Evolutionary conservation across 2,113 vertebrate genomes (phyloP).

Genomic region (Phainopepla nitens): DNA sequence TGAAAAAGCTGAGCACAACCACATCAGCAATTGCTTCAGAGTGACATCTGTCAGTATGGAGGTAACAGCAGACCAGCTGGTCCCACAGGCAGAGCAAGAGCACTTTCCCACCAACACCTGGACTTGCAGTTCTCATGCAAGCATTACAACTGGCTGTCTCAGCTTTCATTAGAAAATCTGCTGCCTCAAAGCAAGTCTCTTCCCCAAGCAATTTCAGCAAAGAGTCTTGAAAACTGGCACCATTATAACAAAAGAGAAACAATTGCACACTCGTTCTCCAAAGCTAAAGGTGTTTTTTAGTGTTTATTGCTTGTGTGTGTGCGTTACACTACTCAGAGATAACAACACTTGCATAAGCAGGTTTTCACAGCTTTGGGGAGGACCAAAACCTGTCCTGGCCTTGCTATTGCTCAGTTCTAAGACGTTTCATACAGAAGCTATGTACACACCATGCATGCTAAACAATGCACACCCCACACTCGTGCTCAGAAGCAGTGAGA

Average conservation of each 20-base stretch:
- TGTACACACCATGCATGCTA: fast-evolving
- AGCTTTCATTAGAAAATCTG: neutral
- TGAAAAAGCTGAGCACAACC: neutral
- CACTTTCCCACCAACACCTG: fast-evolving
- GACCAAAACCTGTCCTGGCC: neutral
- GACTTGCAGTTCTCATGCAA: neutral
- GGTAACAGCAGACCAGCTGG: neutral
- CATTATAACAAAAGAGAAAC: neutral
- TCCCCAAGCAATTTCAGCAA: neutral
- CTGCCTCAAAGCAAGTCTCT: neutral
- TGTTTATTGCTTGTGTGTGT: neutral
- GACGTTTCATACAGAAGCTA: neutral
- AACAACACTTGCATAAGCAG: neutral
- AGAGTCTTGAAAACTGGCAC: neutral
- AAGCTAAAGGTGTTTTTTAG: neutral
- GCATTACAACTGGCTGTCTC: neutral
- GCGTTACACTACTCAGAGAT: neutral
- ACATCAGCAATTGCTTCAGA: neutral
- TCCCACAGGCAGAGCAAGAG: neutral
- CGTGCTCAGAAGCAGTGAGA: neutral
- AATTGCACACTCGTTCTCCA: neutral
- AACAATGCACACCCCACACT: neutral
- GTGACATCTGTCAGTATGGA: fast-evolving
- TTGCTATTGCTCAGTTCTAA: neutral
- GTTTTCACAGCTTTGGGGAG: neutral